Evolutionary conservation across 1,140 invertebrate genomes (phyloP).

Genomic region (Neodiprion lecontei): DNA sequence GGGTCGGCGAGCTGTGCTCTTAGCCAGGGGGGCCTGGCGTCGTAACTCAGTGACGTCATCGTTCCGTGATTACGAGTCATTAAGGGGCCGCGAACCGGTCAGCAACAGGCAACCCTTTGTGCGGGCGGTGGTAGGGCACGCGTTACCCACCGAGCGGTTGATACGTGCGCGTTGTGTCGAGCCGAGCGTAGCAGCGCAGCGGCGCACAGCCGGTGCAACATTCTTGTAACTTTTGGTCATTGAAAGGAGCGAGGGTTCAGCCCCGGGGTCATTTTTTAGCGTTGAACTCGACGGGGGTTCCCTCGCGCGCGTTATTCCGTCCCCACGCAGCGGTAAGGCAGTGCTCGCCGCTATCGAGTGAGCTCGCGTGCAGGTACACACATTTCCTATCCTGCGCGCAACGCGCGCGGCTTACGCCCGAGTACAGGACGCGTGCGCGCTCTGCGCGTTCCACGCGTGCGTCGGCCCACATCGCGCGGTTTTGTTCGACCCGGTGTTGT

Average conservation of each 20-base stretch:
- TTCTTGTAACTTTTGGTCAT: constrained; percentile 36
- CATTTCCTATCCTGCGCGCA: too few relatives aligned
- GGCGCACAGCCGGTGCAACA: constrained; percentile 8
- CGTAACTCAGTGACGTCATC: constrained; percentile 47
- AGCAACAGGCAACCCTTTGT: constrained; percentile 39
- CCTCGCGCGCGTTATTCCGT: not conserved
- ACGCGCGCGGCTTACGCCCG: too few relatives aligned
- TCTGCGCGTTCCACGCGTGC: too few relatives aligned
- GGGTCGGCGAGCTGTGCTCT: too few relatives aligned
- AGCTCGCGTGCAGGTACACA: not conserved
- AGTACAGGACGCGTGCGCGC: too few relatives aligned
- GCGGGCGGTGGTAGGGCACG: constrained; percentile 11
- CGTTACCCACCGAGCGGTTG: not conserved
- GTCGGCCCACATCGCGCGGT: too few relatives aligned
- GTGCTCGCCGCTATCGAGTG: not conserved
- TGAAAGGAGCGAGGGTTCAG: constrained; percentile 31
- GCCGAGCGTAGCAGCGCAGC: constrained; percentile 24
- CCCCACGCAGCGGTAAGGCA: not conserved
- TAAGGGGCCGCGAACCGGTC: constrained; percentile 47
- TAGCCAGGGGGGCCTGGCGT: constrained; percentile 30
- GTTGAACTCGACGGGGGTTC: constrained; percentile 40
- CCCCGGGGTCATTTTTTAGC: constrained; percentile 41
- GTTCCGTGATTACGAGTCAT: constrained; percentile 51
- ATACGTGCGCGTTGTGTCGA: not conserved
- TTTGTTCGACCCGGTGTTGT: too few relatives aligned